Percentiles rank a stretch among this genome's conserved stretches.
Evolutionary conservation across 2,888 invertebrate genomes (phyloP).

Genomic region (Hoplodrina blanda): DNA sequence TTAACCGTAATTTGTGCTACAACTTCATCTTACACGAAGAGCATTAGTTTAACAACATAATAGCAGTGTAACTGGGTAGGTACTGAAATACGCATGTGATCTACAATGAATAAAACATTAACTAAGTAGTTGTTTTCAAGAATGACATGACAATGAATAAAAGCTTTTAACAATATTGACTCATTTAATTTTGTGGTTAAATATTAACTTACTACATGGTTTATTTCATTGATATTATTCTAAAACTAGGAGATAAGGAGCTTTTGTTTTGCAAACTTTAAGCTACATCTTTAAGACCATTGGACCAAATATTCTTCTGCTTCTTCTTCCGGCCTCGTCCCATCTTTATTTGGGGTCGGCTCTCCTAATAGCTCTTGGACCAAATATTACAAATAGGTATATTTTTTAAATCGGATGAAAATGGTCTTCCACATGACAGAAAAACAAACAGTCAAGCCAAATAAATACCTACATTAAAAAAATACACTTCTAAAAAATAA

Average conservation of each 20-base stretch:
- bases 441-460: too few species aligned
- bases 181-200: conserved; percentile 2
- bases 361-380: too few species aligned
- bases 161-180: conserved; percentile 15
- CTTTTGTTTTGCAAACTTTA: too few species aligned
- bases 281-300: too few species aligned
- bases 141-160: conserved; percentile 17
- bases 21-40: conserved; percentile 36
- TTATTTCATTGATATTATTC: conserved; percentile 8
- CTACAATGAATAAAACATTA: conserved; percentile 38
- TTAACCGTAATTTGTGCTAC: conserved; percentile 19
- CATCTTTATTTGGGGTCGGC: too few species aligned
- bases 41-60: conserved; percentile 41
- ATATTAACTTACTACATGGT: conserved; percentile 3
- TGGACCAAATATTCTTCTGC: too few species aligned
- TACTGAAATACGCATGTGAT: neutral
- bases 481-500: too few species aligned
- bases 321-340: too few species aligned
- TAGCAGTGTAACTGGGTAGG: neutral
- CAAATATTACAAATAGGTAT: too few species aligned
- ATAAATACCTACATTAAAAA: too few species aligned
- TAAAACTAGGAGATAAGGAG: neutral
- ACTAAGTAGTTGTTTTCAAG: neutral
- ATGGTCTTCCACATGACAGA: too few species aligned
- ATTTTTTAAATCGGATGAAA: too few species aligned